Evolutionary conservation across 2,797 vertebrate species (phyloP).

Genomic region (Ceyx erithaca): DNA sequence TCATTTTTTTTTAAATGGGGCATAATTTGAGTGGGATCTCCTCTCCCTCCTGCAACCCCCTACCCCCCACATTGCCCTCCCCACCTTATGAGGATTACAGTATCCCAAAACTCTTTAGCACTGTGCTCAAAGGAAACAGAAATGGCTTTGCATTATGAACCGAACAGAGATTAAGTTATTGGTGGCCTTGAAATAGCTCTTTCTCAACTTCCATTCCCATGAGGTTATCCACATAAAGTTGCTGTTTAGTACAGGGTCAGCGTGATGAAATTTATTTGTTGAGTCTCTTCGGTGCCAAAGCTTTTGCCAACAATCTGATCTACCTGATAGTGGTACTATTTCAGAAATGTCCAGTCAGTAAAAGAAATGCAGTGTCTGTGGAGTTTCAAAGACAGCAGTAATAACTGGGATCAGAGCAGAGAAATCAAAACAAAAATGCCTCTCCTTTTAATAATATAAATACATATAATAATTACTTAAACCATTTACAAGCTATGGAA

Average conservation of each 20-base stretch:
- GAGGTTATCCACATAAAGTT: constrained; percentile 80
- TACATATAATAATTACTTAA: background rate
- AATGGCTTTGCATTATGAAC: constrained; percentile 74
- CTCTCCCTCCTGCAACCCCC: constrained; percentile 35
- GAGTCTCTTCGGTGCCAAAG: constrained; percentile 83
- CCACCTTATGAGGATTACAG: constrained; percentile 50
- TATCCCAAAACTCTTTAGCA: constrained; percentile 67
- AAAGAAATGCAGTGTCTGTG: constrained; percentile 60
- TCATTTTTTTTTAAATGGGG: constrained; percentile 39
- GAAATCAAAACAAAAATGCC: background rate
- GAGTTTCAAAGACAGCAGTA: constrained; percentile 44
- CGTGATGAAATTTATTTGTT: constrained; percentile 86
- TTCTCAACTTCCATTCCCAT: constrained; percentile 82
- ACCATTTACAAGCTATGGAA: background rate
- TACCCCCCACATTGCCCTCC: constrained; percentile 60
- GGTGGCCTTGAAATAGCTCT: constrained; percentile 83
- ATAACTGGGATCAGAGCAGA: constrained; percentile 10
- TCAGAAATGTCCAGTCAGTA: constrained; percentile 78
- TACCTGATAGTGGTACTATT: constrained; percentile 83
- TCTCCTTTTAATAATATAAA: constrained; percentile 9
- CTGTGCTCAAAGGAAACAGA: constrained; percentile 72
- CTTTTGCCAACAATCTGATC: constrained; percentile 81
- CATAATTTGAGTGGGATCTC: constrained; percentile 75
- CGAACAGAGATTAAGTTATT: constrained; percentile 80
- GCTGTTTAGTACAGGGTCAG: constrained; percentile 81